Percentiles rank a stretch among this genome's conserved stretches.
phyloP scores from a whole-genome alignment of 2,888 invertebrate genomes.

The Ochropleura plecta region DNA sequence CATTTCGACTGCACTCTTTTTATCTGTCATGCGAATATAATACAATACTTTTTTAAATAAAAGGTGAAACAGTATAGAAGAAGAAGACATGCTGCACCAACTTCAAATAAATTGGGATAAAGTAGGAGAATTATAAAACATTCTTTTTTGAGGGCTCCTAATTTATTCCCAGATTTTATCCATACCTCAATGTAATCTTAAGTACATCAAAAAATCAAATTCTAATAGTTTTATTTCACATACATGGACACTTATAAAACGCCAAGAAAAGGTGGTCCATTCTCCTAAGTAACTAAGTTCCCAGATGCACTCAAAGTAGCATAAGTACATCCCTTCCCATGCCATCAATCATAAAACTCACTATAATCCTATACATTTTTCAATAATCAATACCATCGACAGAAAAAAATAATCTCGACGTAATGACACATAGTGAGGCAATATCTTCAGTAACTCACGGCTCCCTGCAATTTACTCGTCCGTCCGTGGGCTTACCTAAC shows the following conservation, averaged over 20 bases:
- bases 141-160: background rate
- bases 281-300: constrained; percentile 7
- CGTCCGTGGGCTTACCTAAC: constrained; percentile 27
- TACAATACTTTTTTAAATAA: background rate
- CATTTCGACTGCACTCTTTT: constrained; percentile 9
- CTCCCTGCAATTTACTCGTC: constrained; percentile 60
- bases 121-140: no score
- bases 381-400: constrained; percentile 51
- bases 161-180: constrained; percentile 7
- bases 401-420: constrained; percentile 39
- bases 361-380: constrained; percentile 34
- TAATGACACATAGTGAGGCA: constrained; percentile 60
- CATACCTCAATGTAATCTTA: background rate
- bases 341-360: constrained; percentile 49
- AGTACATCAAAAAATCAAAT: background rate
- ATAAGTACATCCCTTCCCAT: constrained; percentile 24
- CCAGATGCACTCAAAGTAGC: constrained; percentile 22
- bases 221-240: no score
- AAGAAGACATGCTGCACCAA: no score
- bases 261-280: no score
- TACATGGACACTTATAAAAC: no score
- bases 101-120: no score
- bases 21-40: constrained; percentile 27
- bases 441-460: constrained; percentile 49
- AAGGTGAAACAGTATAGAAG: background rate